A percentile compares a stretch with the other conserved stretches of the same genome.
phyloP scores from a whole-genome alignment of 2,113 vertebrate species.

The Otocyon megalotis region DNA sequence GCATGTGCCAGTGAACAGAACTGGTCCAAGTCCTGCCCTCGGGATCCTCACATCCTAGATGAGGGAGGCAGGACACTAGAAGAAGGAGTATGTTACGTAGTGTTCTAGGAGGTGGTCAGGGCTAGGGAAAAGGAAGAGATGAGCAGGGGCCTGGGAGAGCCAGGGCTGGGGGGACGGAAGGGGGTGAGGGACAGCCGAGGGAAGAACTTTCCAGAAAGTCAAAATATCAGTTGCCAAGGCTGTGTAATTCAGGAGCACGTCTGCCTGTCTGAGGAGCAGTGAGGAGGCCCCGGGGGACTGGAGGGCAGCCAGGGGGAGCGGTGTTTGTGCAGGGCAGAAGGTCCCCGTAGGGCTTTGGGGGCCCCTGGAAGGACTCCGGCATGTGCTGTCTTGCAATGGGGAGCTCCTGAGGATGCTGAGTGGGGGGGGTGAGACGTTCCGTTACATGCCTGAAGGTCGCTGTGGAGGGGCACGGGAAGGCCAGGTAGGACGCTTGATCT shows the following conservation, averaged over 20 bases:
- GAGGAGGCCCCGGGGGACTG: neutral
- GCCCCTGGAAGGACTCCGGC: too few relatives aligned
- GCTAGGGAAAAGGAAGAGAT: neutral
- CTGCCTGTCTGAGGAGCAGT: neutral
- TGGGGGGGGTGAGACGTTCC: neutral
- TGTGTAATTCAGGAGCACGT: neutral
- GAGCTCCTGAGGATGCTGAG: neutral
- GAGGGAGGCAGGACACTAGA: too few relatives aligned
- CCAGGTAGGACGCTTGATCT: accelerated
- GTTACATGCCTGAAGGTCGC: neutral
- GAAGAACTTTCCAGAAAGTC: neutral
- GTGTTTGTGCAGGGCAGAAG: accelerated
- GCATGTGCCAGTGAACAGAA: neutral
- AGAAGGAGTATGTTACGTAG: accelerated
- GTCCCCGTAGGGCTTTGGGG: neutral
- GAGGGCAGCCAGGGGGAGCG: neutral
- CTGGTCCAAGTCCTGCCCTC: neutral
- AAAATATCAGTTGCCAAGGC: neutral
- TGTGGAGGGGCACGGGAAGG: neutral
- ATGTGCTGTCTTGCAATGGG: too few relatives aligned
- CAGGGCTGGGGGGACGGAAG: neutral
- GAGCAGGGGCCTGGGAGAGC: neutral
- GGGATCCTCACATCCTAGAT: accelerated
- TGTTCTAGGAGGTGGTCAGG: neutral
- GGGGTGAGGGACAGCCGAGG: neutral